A percentile compares a stretch with the other conserved stretches of the same genome.
Evolutionary conservation across 2,113 vertebrate species (phyloP).

Genomic region (Misgurnus mizolepis): DNA sequence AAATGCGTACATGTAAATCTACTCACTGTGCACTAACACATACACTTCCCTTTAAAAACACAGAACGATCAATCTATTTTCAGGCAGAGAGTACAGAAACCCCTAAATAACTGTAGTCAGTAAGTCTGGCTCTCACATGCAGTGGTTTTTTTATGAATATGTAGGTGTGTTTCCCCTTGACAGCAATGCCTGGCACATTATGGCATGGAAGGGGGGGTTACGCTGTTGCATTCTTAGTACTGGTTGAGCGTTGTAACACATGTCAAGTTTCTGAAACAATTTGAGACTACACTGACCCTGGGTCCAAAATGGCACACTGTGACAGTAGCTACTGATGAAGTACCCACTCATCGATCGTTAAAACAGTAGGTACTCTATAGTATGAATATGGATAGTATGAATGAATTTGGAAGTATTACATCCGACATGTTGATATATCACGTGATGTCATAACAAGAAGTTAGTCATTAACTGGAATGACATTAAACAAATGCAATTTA

Average conservation of each 20-base stretch:
- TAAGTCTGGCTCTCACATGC: neutral
- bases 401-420: too few species aligned
- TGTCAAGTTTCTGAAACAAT: neutral
- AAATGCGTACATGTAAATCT: too few species aligned
- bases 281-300: too few species aligned
- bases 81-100: neutral
- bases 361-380: too few species aligned
- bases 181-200: constrained; percentile 28
- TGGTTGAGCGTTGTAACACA: neutral
- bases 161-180: constrained; percentile 15
- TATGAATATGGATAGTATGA: too few species aligned
- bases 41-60: neutral
- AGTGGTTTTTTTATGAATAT: neutral
- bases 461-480: too few species aligned
- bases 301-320: too few species aligned
- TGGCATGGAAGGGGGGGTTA: constrained; percentile 42
- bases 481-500: too few species aligned
- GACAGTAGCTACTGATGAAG: too few species aligned
- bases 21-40: neutral
- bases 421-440: too few species aligned
- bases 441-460: too few species aligned
- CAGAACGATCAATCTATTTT: neutral
- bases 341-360: too few species aligned
- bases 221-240: constrained; percentile 9
- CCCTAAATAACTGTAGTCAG: neutral